Base-by-base conservation (phyloP, 1,140 invertebrate genomes). In the Halotydeus destructor region DNA sequence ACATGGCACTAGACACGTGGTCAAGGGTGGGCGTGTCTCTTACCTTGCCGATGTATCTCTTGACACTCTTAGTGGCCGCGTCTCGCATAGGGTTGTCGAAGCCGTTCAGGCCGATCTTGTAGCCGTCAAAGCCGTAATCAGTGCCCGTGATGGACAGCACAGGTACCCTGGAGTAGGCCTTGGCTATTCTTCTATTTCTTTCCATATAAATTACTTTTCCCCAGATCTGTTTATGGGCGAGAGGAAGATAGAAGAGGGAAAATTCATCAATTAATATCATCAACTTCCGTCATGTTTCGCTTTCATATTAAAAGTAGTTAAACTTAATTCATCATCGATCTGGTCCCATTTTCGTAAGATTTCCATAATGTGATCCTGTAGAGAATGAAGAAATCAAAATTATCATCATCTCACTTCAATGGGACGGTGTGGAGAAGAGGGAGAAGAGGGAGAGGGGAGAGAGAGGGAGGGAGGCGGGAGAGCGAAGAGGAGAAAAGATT, bases 161-260 rank as follows among this genome's bases (percentile, higher is more conserved):
- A 16, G 83, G 82, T 25, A 83, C 82, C 38, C 85, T 66, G 43
- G 84, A 82, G 58, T 93, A 93, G 6, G 85, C 85, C 61, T 93
- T 93, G 34, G 85, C 85, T 30, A 93, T 80, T 44, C 84, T 69
- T 51, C 82, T 65, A 58, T 88, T 89, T 55, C 78, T 70, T 60
- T 91, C 85, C 54, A 91, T 76, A 37, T 89, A 82, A 54, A 91
- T 88, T 32, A 91, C 81, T 70, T 93, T 93, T 39, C 83, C 82
- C 85, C 85, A 93, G 53, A 91, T 93, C 63, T 91, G n/a, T n/a
- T n/a, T n/a, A n/a, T n/a, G n/a, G n/a, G n/a, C n/a, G n/a, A n/a
- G n/a, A n/a, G n/a, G n/a, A n/a, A n/a, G n/a, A n/a, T n/a, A n/a
- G n/a, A n/a, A n/a, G n/a, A n/a, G n/a, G n/a, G n/a, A n/a, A n/a